Conservation (phyloP, 1,140 invertebrate species). For the Eumeta japonica region DNA sequence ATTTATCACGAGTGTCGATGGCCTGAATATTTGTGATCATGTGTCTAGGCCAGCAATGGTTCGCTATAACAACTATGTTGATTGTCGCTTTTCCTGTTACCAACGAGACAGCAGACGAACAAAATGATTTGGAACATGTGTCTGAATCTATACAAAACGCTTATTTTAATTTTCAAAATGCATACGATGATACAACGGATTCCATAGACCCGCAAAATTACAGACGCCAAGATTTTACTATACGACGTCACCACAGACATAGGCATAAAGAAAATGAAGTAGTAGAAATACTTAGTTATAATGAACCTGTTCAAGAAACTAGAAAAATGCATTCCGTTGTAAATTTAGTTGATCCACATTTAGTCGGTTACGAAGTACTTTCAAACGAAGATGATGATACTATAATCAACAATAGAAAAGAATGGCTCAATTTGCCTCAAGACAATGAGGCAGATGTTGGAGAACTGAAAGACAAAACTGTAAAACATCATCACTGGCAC, state of each 20-base stretch:
- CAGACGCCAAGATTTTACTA: constrained; percentile 16
- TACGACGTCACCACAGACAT: constrained; percentile 38
- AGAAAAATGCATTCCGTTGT: constrained; percentile 11
- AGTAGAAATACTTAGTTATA: constrained; percentile 13
- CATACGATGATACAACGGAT: too few relatives aligned
- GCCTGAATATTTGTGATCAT: constrained; percentile 38
- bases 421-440: background rate
- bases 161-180: too few relatives aligned
- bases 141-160: too few relatives aligned
- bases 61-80: constrained; percentile 28
- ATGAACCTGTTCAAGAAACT: constrained; percentile 7
- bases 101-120: constrained; percentile 24
- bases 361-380: constrained; percentile 9
- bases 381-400: constrained; percentile 10
- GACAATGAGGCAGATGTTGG: background rate
- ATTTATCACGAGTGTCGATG: constrained; percentile 24
- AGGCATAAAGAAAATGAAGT: constrained; percentile 29
- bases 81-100: constrained; percentile 22
- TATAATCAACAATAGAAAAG: background rate
- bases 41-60: constrained; percentile 32
- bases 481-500: constrained; percentile 25
- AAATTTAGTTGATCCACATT: constrained; percentile 8
- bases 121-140: too few relatives aligned
- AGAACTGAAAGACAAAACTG: too few relatives aligned
- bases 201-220: constrained; percentile 13